Evolutionary conservation across 2,797 vertebrate genomes (phyloP), one percentile per base, ranked within the genome.

Genomic region (Menidia menidia): DNA sequence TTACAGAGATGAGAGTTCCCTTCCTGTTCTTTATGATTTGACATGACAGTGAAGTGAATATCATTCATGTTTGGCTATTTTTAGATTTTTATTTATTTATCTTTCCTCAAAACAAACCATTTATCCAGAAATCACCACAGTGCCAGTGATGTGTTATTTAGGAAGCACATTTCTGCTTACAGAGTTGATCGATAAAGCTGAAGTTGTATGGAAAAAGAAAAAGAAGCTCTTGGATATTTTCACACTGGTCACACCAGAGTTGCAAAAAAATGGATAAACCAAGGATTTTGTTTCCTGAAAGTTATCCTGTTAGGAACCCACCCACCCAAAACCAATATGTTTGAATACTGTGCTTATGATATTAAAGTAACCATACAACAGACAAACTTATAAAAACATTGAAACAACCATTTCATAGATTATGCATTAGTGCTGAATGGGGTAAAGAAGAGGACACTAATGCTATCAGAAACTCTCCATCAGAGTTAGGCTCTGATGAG

Each of bases 231-330:
- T 61, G 18, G 18, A n/a, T 11, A 55, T 72, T 63, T 77, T 72
- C 73, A 35, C 60, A 68, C 35, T 44, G 71, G 64, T 71, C 55
- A 70, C 45, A 65, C 35, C 51, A 43, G 42, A 42, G 33, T 32
- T 25, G 25, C 25, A 25, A 25, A 25, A 25, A 25, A 25, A 25
- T 25, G 25, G 25, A 25, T 25, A 25, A 25, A 1, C 25, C 25
- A 25, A 25, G 25, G 25, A 25, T 25, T 25, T 25, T 25, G 25
- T 25, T 25, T 25, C 25, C 25, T 25, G 25, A 25, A 25, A 25
- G 25, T 25, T 25, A 25, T 25, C 25, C 25, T 25, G 25, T 25
- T 1, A 25, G 25, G 25, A 25, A 25, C 19, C 10, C 12, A 31
- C 25, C n/a, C 32, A 54, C 15, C 12, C 4, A 35, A 62, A 42